Evolutionary conservation across 2,113 vertebrate species (phyloP).

Genomic region (Macroglossus sobrinus): DNA sequence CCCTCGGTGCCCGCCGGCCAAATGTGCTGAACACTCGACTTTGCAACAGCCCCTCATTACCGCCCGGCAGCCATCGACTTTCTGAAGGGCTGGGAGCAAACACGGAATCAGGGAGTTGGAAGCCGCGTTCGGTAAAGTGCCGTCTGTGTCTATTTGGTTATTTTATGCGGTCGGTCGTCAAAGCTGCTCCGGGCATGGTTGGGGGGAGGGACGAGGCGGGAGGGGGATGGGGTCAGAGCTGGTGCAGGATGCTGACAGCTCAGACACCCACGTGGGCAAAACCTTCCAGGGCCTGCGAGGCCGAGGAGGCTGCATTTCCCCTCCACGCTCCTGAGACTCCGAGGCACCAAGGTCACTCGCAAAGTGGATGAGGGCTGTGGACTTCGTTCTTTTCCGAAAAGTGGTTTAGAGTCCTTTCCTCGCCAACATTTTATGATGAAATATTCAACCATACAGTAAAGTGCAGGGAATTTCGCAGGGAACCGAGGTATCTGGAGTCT

Average conservation of each 20-base stretch:
- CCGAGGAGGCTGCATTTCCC: background rate
- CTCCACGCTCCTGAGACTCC: background rate
- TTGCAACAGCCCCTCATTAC: conserved; percentile 66
- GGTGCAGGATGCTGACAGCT: background rate
- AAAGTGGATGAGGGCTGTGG: background rate
- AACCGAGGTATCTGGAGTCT: background rate
- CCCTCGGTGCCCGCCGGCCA: conserved; percentile 49
- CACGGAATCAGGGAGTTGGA: conserved; percentile 74
- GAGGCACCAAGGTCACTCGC: background rate
- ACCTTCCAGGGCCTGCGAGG: background rate
- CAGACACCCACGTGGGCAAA: background rate
- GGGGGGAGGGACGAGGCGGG: background rate
- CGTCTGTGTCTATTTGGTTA: conserved; percentile 48
- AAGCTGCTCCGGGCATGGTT: conserved; percentile 1
- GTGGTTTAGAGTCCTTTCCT: background rate
- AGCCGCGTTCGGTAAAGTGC: conserved; percentile 52
- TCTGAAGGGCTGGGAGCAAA: conserved; percentile 64
- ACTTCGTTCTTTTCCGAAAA: background rate
- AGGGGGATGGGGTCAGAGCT: background rate
- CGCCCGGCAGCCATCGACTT: conserved; percentile 24
- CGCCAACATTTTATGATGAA: background rate
- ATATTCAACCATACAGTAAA: background rate
- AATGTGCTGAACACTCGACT: conserved; percentile 73
- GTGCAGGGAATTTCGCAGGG: background rate
- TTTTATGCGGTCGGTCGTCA: conserved; percentile 69